These are phyloP conservation scores for Microtus ochrogaster DNA, from an alignment of 2,113 vertebrate species.

Conservation along the genomic window DNA sequence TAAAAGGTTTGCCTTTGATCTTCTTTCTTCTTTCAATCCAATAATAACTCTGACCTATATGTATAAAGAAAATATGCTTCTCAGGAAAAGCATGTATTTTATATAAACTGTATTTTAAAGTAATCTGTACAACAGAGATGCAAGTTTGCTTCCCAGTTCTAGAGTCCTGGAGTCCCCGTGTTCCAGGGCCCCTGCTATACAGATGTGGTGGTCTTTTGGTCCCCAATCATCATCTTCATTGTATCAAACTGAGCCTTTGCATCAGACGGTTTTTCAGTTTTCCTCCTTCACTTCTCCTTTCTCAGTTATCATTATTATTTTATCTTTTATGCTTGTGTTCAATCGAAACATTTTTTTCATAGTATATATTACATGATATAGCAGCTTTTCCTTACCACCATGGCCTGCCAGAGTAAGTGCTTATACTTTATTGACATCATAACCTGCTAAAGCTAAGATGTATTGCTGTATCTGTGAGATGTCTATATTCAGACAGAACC, in stretches of 20 bases:
- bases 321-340: background rate
- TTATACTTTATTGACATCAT: background rate
- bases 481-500: background rate
- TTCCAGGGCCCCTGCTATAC: rapidly evolving
- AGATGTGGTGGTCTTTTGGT: rapidly evolving
- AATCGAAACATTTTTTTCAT: slow-evolving; percentile 16
- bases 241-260: background rate
- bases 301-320: background rate
- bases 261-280: background rate
- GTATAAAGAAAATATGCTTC: background rate
- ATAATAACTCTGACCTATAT: background rate
- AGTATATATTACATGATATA: background rate
- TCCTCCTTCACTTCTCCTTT: background rate
- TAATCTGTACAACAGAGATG: background rate
- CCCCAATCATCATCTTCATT: rapidly evolving
- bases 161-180: background rate
- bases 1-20: background rate
- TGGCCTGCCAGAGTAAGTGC: background rate
- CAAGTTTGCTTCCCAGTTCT: background rate
- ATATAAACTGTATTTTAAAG: background rate
- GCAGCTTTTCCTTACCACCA: background rate
- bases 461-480: background rate
- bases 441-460: background rate
- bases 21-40: background rate
- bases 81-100: background rate